A percentile compares a stretch with the other conserved stretches of the same genome.
phyloP scores from a whole-genome alignment of 2,888 invertebrate species.

The Melieria omissa region DNA sequence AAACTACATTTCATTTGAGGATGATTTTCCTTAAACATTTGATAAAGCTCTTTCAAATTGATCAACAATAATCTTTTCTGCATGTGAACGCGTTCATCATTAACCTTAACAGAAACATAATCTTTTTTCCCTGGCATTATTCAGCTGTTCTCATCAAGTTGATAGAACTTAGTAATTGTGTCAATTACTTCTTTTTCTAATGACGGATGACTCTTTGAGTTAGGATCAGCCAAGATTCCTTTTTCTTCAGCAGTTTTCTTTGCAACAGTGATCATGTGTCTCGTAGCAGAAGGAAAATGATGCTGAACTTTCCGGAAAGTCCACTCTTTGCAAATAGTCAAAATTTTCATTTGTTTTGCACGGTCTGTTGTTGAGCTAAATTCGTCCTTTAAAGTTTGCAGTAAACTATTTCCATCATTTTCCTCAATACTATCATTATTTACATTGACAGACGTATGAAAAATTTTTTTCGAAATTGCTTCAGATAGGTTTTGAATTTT shows the following conservation, averaged over 20 bases:
- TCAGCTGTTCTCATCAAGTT: conserved; percentile 8
- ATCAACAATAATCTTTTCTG: conserved; percentile 11
- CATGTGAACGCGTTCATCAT: background rate
- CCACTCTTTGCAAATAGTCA: conserved; percentile 11
- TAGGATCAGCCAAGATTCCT: conserved; percentile 13
- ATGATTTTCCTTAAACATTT: conserved; percentile 3
- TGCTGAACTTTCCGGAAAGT: conserved; percentile 8
- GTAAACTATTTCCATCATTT: background rate
- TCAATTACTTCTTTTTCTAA: conserved; percentile 7
- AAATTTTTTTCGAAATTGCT: background rate
- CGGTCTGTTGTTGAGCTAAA: background rate
- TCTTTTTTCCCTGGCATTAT: conserved; percentile 16
- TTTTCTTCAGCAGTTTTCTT: conserved; percentile 15
- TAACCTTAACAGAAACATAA: conserved; percentile 2
- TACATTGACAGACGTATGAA: background rate
- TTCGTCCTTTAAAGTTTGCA: conserved; percentile 2
- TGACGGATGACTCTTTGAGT: background rate
- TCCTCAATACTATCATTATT: background rate
- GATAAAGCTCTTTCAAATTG: conserved; percentile 12
- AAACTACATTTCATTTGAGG: conserved; percentile 7
- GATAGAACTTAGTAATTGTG: background rate
- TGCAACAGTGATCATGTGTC: conserved; percentile 12
- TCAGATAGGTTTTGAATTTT: conserved; percentile 1
- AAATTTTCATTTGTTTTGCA: conserved; percentile 9
- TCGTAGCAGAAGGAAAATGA: conserved; percentile 5